These are phyloP conservation scores for Apostichopus leukothele DNA, from an alignment of 53 echinoderm and acorn worm genomes.

Conservation along the genomic window DNA sequence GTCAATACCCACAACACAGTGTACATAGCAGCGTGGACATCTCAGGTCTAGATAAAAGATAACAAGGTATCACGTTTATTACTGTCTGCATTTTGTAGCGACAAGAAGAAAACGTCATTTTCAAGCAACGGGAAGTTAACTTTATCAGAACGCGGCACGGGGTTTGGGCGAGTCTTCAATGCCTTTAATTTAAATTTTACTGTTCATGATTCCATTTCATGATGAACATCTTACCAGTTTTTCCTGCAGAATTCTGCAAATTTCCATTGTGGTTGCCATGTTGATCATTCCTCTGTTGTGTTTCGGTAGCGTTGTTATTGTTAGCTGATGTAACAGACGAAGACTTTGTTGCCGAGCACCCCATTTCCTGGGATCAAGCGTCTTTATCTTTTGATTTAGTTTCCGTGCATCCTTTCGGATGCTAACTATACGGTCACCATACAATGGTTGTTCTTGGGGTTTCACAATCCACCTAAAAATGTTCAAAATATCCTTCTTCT, in stretches of 20 bases:
- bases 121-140: too few species aligned
- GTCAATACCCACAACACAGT: too few species aligned
- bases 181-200: too few species aligned
- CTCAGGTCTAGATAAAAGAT: too few species aligned
- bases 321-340: neutral
- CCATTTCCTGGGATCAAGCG: constrained; percentile 10
- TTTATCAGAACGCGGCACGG: too few species aligned
- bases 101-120: too few species aligned
- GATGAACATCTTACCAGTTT: neutral
- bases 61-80: too few species aligned
- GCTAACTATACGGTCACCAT: neutral
- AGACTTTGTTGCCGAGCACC: constrained; percentile 34
- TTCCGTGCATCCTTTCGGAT: constrained; percentile 6
- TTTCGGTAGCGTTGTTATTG: constrained; percentile 21
- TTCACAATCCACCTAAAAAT: neutral
- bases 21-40: too few species aligned
- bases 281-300: neutral
- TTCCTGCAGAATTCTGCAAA: neutral
- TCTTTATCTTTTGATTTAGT: neutral
- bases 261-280: neutral
- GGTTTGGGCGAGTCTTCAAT: too few species aligned
- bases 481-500: neutral
- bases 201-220: too few species aligned
- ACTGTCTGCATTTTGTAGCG: too few species aligned
- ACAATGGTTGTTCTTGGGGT: neutral